Percentiles rank a stretch among this genome's conserved stretches.
Evolutionary conservation across 2,888 invertebrate genomes (phyloP).

Genomic region (Esperia sulphurella): DNA sequence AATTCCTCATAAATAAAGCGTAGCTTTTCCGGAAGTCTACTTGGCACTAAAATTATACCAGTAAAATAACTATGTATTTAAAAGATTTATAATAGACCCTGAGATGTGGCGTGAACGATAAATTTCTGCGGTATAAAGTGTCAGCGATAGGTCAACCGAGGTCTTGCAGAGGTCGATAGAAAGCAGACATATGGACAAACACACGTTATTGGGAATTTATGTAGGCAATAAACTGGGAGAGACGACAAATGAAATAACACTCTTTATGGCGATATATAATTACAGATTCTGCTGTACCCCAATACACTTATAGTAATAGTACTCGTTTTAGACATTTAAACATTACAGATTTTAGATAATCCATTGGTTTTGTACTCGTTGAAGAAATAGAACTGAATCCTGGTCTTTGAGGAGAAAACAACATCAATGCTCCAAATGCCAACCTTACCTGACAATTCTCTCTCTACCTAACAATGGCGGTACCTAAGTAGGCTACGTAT

Average conservation of each 20-base stretch:
- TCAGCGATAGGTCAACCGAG: neutral
- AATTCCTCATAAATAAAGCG: constrained; percentile 9
- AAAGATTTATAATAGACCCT: constrained; percentile 7
- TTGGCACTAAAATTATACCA: constrained; percentile 10
- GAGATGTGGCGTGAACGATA: neutral
- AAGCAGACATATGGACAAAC: constrained; percentile 1
- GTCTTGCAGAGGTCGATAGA: neutral
- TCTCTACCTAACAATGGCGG: too few species aligned
- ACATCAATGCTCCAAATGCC: too few species aligned
- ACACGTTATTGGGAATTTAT: constrained; percentile 7
- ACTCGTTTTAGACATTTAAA: too few species aligned
- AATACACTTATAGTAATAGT: too few species aligned
- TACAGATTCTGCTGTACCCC: constrained; percentile 2
- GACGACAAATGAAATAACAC: constrained; percentile 10
- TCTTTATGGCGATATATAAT: constrained; percentile 8
- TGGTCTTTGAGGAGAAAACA: too few species aligned
- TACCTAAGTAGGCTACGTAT: too few species aligned
- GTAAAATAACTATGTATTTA: constrained; percentile 10
- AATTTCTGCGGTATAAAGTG: neutral
- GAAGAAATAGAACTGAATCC: too few species aligned
- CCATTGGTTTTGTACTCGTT: too few species aligned
- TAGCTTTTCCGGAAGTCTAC: constrained; percentile 8
- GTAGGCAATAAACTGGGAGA: constrained; percentile 7
- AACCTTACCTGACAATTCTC: too few species aligned
- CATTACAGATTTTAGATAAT: too few species aligned